A percentile compares a stretch with the other conserved stretches of the same genome.
phyloP scores from a whole-genome alignment of 2,113 vertebrate species.

The Perca flavescens region DNA sequence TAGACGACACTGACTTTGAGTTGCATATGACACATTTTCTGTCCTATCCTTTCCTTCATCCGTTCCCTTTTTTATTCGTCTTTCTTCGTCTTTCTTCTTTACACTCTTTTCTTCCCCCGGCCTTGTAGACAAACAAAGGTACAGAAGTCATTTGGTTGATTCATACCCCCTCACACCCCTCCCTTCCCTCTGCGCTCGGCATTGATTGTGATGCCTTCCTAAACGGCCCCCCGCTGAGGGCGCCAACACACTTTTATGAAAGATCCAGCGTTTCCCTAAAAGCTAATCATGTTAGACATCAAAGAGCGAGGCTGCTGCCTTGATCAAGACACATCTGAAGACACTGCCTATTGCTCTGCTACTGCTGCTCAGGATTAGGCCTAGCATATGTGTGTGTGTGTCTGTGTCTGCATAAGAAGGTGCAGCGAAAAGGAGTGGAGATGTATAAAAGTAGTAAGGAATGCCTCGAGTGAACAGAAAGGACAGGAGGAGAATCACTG shows the following conservation, averaged over 20 bases:
- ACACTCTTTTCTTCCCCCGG: neutral
- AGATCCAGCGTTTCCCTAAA: slow-evolving; percentile 75
- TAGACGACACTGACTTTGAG: no score
- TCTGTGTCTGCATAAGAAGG: neutral
- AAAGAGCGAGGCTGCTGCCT: slow-evolving; percentile 69
- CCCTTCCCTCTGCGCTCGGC: slow-evolving; percentile 24
- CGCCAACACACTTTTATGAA: slow-evolving; percentile 75
- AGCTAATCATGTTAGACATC: slow-evolving; percentile 82
- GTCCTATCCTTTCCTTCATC: neutral
- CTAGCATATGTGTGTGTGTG: slow-evolving; percentile 2
- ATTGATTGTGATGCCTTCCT: slow-evolving; percentile 71
- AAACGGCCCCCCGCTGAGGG: slow-evolving; percentile 66
- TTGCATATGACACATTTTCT: no score
- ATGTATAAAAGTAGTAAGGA: neutral
- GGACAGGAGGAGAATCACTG: neutral
- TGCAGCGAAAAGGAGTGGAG: neutral
- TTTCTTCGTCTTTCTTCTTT: neutral
- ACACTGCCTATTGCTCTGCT: slow-evolving; percentile 39
- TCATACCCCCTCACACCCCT: neutral
- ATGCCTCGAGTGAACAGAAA: neutral
- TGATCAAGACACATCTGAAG: slow-evolving; percentile 74
- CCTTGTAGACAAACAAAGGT: slow-evolving; percentile 44
- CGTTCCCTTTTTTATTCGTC: neutral
- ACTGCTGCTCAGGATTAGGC: slow-evolving; percentile 44
- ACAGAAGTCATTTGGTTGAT: slow-evolving; percentile 31